Evolutionary conservation across 2,888 invertebrate species (phyloP).

Genomic region (Ptychoptera contaminata): DNA sequence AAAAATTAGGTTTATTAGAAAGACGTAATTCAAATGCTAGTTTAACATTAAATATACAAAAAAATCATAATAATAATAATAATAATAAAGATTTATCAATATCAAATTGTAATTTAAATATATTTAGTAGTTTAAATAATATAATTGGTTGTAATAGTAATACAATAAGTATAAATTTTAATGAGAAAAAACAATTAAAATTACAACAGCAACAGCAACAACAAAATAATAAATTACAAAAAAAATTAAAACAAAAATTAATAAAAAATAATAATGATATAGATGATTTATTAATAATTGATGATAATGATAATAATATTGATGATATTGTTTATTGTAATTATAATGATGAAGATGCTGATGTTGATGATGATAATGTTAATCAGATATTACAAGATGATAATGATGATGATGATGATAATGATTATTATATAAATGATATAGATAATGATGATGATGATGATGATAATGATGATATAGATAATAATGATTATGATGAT

Average conservation of each 20-base stretch:
- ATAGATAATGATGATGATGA: neutral
- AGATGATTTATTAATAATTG: neutral
- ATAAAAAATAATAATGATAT: neutral
- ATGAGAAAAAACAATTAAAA: neutral
- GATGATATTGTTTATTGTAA: too few species aligned
- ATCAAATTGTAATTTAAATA: conserved; percentile 33
- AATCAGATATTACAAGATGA: too few species aligned
- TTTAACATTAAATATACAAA: conserved; percentile 63
- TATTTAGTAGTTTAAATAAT: conserved; percentile 33
- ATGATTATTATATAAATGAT: neutral
- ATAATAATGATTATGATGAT: neutral
- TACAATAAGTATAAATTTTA: neutral
- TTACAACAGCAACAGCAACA: too few species aligned
- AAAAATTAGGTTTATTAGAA: conserved; percentile 58
- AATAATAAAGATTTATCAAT: conserved; percentile 16
- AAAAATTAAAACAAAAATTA: too few species aligned
- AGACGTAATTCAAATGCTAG: conserved; percentile 84
- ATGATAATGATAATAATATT: neutral
- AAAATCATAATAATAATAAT: too few species aligned
- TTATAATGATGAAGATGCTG: too few species aligned
- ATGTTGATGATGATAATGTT: too few species aligned
- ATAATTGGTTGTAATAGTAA: conserved; percentile 21
- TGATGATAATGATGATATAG: too few species aligned
- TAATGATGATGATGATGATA: neutral
- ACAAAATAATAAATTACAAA: too few species aligned